Base-by-base conservation (phyloP, 2,888 invertebrate species). In the Chalcosyrphus nemorum region DNA sequence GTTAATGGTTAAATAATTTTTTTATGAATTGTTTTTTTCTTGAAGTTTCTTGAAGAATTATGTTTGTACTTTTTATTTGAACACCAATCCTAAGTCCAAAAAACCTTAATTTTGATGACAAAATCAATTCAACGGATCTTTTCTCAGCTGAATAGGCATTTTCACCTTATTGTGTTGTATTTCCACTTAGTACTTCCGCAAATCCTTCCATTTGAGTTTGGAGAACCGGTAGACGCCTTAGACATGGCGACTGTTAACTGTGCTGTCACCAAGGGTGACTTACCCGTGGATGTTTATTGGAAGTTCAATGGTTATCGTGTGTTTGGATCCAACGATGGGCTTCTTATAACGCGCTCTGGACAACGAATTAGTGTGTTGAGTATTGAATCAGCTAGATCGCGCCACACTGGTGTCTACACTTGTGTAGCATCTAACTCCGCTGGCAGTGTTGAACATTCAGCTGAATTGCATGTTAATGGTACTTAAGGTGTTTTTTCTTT, bases 201-300 rank as follows among this genome's bases (percentile, higher is more conserved):
- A 90, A 93, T 94, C 86, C 90, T 92, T 78, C 93, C 93, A 63
- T 93, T 94, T 87, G 90, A 92, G 56, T 93, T 93, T 87, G 93
- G 93, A 85, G 92, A 93, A 66, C 92, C 93, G 41, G 90, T 93
- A 50, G 93, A 93, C 89, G 92, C 92, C 57, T 93, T 93, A 71
- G 93, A 93, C 89, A 92, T 93, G 89, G 92, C 93, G 52, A 92
- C 93, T 43, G 92, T 93, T 4, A 92, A 92, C 86, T 94, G 94
- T 88, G 92, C 92, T 35, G 92, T 93, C 78, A 91, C 92, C 78
- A 93, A 93, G 87, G 94, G 94, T 56, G 94, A 94, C 72, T 59
- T 93, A 52, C 95, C 95, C 3, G 90, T 95, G 84, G 93, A 93
- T 80, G 93, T 95, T 59, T 92, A 91, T 13, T 95, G 95, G 95